Evolutionary conservation across 2,113 vertebrate genomes (phyloP).

Genomic region (Pseudorhombus dupliciocellatus): DNA sequence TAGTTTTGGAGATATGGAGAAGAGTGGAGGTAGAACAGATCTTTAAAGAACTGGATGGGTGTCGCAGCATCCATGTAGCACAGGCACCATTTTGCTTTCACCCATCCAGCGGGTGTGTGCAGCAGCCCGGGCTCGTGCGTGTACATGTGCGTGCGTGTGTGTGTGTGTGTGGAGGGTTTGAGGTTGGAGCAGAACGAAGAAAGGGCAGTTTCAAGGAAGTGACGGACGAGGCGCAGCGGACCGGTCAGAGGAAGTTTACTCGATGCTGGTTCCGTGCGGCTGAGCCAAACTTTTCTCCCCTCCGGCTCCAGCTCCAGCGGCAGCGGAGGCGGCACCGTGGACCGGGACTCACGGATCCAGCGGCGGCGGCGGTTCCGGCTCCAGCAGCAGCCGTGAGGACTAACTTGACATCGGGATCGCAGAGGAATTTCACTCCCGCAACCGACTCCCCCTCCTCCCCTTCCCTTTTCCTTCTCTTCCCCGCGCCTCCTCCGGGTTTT

Average conservation of each 20-base stretch:
- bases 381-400: constrained; percentile 35
- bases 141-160: background rate
- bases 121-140: constrained; percentile 29
- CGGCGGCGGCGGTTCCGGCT: constrained; percentile 35
- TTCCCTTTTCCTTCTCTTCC: constrained; percentile 21
- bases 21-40: background rate
- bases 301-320: too few species aligned
- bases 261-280: constrained; percentile 65
- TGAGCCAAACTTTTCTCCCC: constrained; percentile 77
- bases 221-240: constrained; percentile 74
- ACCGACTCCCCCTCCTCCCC: constrained; percentile 31
- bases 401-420: constrained; percentile 57
- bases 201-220: constrained; percentile 80
- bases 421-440: constrained; percentile 62
- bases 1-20: background rate
- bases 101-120: background rate
- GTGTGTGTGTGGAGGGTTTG: constrained; percentile 33
- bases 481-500: background rate
- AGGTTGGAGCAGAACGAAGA: constrained; percentile 61
- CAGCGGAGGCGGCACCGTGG: constrained; percentile 60
- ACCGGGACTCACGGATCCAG: constrained; percentile 38
- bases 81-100: constrained; percentile 48
- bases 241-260: constrained; percentile 84
- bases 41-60: background rate
- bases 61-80: background rate